Base-by-base conservation (phyloP, 2,888 invertebrate species). In the Sarcophaga rosellei region DNA sequence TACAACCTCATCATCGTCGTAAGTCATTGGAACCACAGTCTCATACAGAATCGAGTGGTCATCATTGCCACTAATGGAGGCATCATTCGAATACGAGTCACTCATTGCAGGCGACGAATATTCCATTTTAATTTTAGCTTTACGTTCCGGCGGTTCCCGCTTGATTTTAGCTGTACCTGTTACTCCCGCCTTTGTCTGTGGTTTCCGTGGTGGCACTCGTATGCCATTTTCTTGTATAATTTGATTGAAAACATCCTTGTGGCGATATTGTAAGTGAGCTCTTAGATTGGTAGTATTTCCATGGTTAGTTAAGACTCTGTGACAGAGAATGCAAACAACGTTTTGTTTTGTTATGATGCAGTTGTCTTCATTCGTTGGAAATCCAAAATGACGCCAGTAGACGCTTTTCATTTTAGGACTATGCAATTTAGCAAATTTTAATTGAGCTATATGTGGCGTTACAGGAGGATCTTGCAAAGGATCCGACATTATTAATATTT, bases 311-410 rank as follows among this genome's bases (percentile, higher is more conserved):
- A 93, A 83, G 15, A 92, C 90, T 45, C 90, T 90, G 85, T 91
- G 91, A 86, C 93, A 93, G 10, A 93, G 88, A 6, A 91, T 91
- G 79, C 93, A 93, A 0, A 93, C 90, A 21, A 93, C 91, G 85
- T 91, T 93, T 80, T 92, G 91, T 86, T 92, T 93, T 57, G 93
- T 93, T 77, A 93, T 91, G 76, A 93, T 92, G 85, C 91, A 90
- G 87, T 91, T 90, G 66, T 91, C 89, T 74, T 92, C 92, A 82
- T 92, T 91, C 2, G 92, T 91, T n/a, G 93, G 93, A 87, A 93
- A 93, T 2, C 93, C 93, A 84, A 93, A 93, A 88, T 93, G 91
- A 76, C 92, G 92, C 93, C 93, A 93, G 83, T 92, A 93, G 3
- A 91, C 91, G 88, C 93, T 93, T 81, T 92, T 92, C 93, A 93